Percentiles rank a stretch among this genome's conserved stretches.
Conservation (phyloP, 2,888 invertebrate species). For the Xanthostigma xanthostigma region DNA sequence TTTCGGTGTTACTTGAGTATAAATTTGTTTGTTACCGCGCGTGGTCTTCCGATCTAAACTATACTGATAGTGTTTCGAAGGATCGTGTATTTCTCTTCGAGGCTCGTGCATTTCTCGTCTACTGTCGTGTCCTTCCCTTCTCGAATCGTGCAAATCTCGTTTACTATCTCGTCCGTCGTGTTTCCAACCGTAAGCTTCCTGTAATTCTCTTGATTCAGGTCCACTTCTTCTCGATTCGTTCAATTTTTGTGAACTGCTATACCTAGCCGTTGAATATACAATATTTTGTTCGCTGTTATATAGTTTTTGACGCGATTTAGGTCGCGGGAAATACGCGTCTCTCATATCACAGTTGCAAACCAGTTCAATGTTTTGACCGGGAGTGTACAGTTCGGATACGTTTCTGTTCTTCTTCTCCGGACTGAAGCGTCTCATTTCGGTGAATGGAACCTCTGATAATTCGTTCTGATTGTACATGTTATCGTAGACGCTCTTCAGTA, state of each 20-base stretch:
- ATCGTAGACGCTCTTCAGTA: conserved; percentile 3
- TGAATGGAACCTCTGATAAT: background rate
- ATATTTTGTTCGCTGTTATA: conserved; percentile 6
- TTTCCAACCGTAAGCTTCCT: no score
- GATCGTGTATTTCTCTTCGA: no score
- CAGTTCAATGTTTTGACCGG: conserved; percentile 2
- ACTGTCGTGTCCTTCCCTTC: no score
- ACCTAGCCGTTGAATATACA: background rate
- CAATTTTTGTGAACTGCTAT: background rate
- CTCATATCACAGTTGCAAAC: conserved; percentile 5
- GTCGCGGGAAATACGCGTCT: conserved; percentile 3
- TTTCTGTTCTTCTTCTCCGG: background rate
- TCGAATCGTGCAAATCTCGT: no score
- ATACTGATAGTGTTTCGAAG: background rate
- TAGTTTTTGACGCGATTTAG: conserved; percentile 1
- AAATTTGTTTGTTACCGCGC: background rate
- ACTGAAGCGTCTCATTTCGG: background rate
- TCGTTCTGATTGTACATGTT: background rate
- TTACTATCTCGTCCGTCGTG: no score
- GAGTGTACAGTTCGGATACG: background rate
- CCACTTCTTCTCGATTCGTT: no score
- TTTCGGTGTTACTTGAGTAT: background rate
- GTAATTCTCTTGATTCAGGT: no score
- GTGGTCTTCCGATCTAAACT: conserved; percentile 4
- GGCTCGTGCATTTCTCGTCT: no score